Base-by-base conservation (phyloP, 2,113 vertebrate species). In the Percina caprodes region DNA sequence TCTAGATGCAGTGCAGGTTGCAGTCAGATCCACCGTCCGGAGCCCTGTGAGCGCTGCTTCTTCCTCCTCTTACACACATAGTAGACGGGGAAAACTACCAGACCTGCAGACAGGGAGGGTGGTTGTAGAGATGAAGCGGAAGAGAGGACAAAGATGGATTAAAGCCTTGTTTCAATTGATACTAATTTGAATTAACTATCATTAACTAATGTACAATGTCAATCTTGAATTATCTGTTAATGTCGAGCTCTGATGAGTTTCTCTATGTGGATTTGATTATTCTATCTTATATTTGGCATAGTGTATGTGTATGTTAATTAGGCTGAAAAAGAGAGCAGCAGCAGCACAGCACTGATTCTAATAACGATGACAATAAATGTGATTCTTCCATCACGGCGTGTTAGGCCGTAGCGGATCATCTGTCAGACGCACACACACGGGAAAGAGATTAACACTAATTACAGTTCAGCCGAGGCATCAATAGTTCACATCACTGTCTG, bases 31-130 rank as follows among this genome's bases (percentile, higher is more conserved):
- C 94, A 95, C 2, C 91, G 90, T 45, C 92, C 92, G 0, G 92
- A 90, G 19, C 91, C 94, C 67, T 93, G 96, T 79, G 97, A 95
- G 68, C 97, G 97, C 94, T 96, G 95, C 93, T 99, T 99, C 95
- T 96, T 97, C 92, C 96, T 96, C 94, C 95, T 97, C 95, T 99
- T 99, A 94, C 97, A 99, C 94, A 98, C 95, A 87, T 97, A 99
- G 95, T 99, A 99, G 92, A 99, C 92, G 42, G 98, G 98, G 90
- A 99, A 97, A 75, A 95, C 96, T 83, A 99, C 95, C 86, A 98
- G 93, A 92, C 98, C 98, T 99, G 88, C 1, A 69, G 52, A 87
- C 84, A 93, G 63, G 88, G 70, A 67, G 23, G 30, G 26, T 0
- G 19, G 15, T 19, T 21, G 63, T 6, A 21, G 24, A 62, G 21